Conservation (phyloP, 2,888 invertebrate genomes). For the Tenodera sinensis region DNA sequence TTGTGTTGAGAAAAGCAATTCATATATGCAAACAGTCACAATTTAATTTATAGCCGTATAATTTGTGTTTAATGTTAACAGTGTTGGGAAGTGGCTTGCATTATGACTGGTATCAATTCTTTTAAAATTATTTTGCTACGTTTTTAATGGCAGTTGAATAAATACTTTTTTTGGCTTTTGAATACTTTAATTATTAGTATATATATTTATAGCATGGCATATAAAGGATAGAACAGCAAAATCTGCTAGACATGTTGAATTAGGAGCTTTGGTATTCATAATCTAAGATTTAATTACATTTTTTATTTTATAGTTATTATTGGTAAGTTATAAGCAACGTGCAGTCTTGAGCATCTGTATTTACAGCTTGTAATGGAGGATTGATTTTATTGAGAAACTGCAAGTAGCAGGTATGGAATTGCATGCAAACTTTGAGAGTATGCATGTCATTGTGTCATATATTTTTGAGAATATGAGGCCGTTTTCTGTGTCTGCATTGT, state of each 20-base stretch:
- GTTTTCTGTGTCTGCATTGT: too few species aligned
- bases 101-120: conserved; percentile 41
- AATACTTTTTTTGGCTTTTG: not conserved
- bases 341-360: not conserved
- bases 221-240: not conserved
- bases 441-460: not conserved
- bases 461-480: too few species aligned
- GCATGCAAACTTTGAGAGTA: not conserved
- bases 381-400: not conserved
- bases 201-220: not conserved
- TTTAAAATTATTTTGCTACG: not conserved
- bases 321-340: not conserved
- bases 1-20: not conserved
- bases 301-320: not conserved
- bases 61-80: not conserved
- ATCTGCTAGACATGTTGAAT: not conserved
- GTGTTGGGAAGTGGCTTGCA: conserved; percentile 36
- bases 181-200: not conserved
- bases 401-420: not conserved
- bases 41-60: not conserved
- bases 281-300: not conserved
- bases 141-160: not conserved
- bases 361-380: not conserved
- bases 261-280: not conserved
- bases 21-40: not conserved